Base-by-base conservation (phyloP, 1,140 invertebrate genomes). In the Dinoponera quadriceps region DNA sequence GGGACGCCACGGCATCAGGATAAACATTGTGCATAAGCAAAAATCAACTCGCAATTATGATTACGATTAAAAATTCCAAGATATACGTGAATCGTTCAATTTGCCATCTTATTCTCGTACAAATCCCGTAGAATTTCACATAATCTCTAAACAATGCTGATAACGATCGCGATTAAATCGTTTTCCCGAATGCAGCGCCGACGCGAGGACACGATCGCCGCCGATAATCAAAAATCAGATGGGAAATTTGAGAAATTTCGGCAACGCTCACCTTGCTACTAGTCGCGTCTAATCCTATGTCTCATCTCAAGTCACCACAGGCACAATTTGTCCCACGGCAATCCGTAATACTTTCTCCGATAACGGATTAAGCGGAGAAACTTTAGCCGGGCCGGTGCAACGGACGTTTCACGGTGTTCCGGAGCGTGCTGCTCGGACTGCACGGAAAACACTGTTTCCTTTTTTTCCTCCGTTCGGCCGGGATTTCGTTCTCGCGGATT, bases 221-320 rank as follows among this genome's bases (percentile, higher is more conserved):
- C 11, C 7, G 38, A 44, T 9, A 44, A 44, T 44, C 9, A 0
- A 44, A 44, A 9, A 9, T 0, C 38, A 9, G 11, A 3, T 2
- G 49, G 25, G 3, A 14, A 18, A 22, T 75, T 77, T 68, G 2
- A 44, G 2, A 66, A 27, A 4, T 66, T 57, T 63, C 14, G 22
- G 5, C 29, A 29, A 38, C 11, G 49, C 83, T 88, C 81, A 85
- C 81, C 84, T 89, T 88, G 85, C 83, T 68, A 51, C 85, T 89
- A 87, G 27, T 82, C 78, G 7, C 66, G 62, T 51, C 83, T 72
- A 75, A 85, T 88, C 85, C 86, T 85, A 85, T 82, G 78, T 88
- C 16, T 85, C 87, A 88, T 88, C 80, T 88, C 86, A 88, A 63
- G 60, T 55, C 82, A 84, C 82, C 68, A 68, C 38, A 51, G n/a